These are phyloP conservation scores for Rhysida immarginata DNA, from an alignment of 1,140 invertebrate genomes.

Conservation along the genomic window DNA sequence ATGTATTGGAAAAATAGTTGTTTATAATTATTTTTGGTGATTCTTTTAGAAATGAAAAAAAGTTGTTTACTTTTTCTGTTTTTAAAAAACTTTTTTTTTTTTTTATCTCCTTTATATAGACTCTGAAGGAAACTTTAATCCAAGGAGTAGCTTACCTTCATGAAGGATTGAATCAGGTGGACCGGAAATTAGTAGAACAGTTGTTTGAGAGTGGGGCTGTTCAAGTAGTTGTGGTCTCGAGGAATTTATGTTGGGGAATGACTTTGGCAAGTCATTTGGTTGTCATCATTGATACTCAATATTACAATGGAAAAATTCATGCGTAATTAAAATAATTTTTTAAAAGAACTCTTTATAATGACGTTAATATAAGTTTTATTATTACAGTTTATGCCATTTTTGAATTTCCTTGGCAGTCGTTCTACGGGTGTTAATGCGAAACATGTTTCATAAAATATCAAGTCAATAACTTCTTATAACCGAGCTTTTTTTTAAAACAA, in stretches of 20 bases:
- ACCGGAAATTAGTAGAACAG: slow-evolving; percentile 78
- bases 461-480: too few species aligned
- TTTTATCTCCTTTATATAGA: too few species aligned
- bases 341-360: too few species aligned
- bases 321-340: slow-evolving; percentile 28
- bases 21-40: neutral
- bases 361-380: slow-evolving; percentile 13
- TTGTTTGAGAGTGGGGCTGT: slow-evolving; percentile 85
- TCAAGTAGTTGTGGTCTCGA: slow-evolving; percentile 77
- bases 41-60: neutral
- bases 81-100: too few species aligned
- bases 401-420: neutral
- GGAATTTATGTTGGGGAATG: slow-evolving; percentile 82
- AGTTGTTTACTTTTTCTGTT: neutral
- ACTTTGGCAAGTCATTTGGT: slow-evolving; percentile 79
- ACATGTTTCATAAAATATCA: too few species aligned
- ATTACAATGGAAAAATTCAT: slow-evolving; percentile 82
- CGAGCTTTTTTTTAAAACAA: too few species aligned
- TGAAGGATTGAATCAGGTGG: slow-evolving; percentile 70
- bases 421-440: too few species aligned
- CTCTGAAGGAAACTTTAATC: slow-evolving; percentile 64
- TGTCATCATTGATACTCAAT: slow-evolving; percentile 94
- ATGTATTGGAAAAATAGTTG: neutral
- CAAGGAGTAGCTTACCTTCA: slow-evolving; percentile 96
- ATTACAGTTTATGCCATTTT: slow-evolving; percentile 2